A percentile compares a stretch with the other conserved stretches of the same genome.
Evolutionary conservation across 2,113 vertebrate genomes (phyloP).

Genomic region (Hymenochirus boettgeri): DNA sequence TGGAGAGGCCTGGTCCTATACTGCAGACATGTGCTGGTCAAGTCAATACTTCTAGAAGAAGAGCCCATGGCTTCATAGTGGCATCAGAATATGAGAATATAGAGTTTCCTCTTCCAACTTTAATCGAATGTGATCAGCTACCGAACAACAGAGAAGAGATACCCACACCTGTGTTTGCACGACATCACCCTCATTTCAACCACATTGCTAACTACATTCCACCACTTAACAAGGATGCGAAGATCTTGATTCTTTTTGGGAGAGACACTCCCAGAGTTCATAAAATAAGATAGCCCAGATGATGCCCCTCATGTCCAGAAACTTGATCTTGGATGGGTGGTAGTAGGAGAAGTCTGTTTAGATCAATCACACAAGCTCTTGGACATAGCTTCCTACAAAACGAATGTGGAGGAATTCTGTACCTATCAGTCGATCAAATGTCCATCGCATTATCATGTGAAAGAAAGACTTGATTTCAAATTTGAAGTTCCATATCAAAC

Average conservation of each 20-base stretch:
- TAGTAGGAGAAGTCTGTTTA: conserved; percentile 10
- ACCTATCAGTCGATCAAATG: background rate
- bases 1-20: too few species aligned
- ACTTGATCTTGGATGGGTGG: conserved; percentile 3
- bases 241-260: background rate
- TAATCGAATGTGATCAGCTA: too few species aligned
- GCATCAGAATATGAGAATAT: too few species aligned
- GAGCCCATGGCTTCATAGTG: too few species aligned
- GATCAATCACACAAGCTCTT: conserved; percentile 2
- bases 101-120: too few species aligned
- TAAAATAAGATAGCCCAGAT: background rate
- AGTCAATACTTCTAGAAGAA: too few species aligned
- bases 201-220: background rate
- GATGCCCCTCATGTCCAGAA: background rate
- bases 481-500: too few species aligned
- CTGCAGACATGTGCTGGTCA: too few species aligned
- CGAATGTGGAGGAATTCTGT: background rate
- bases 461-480: too few species aligned
- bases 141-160: conserved; percentile 3
- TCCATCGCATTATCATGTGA: too few species aligned
- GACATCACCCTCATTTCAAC: background rate
- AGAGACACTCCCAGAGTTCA: background rate
- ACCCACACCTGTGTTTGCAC: background rate
- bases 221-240: conserved; percentile 1
- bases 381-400: background rate